Evolutionary conservation across 2,888 invertebrate species (phyloP).

Genomic region (Podotricha telesiphe): DNA sequence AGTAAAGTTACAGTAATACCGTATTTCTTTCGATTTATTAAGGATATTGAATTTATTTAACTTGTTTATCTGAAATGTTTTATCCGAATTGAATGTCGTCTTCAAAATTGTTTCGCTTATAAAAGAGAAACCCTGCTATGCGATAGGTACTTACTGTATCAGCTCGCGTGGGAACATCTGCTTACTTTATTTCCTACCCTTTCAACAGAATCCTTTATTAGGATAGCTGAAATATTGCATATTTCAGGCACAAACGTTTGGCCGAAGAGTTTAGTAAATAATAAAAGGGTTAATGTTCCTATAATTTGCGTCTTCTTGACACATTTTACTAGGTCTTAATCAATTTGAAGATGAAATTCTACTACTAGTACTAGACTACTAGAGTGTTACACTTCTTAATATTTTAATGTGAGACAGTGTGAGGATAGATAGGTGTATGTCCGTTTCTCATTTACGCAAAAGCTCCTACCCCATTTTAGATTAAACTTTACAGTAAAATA

Average conservation of each 20-base stretch:
- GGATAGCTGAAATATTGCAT: slow-evolving; percentile 67
- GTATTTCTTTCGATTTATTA: neutral
- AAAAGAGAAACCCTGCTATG: slow-evolving; percentile 18
- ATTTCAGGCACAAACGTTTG: slow-evolving; percentile 61
- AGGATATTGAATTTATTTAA: slow-evolving; percentile 9
- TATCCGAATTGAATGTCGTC: slow-evolving; percentile 10
- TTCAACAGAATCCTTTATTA: slow-evolving; percentile 60
- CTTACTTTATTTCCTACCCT: slow-evolving; percentile 48
- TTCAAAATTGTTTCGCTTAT: slow-evolving; percentile 16
- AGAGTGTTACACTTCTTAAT: too few relatives aligned
- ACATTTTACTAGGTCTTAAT: too few relatives aligned
- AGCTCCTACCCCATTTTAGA: too few relatives aligned
- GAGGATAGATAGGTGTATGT: too few relatives aligned
- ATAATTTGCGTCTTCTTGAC: neutral
- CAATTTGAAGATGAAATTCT: too few relatives aligned
- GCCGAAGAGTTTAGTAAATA: slow-evolving; percentile 46
- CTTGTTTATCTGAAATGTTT: slow-evolving; percentile 19
- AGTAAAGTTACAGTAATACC: too few relatives aligned
- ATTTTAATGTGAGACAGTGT: too few relatives aligned
- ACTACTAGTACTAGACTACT: too few relatives aligned
- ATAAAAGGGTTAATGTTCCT: slow-evolving; percentile 8
- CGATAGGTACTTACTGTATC: slow-evolving; percentile 32
- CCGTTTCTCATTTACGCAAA: too few relatives aligned
- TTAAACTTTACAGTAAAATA: too few relatives aligned
- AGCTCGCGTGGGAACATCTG: slow-evolving; percentile 45